Evolutionary conservation across 2,797 vertebrate species (phyloP), one percentile per base, ranked within the genome.

Genomic region (Amblyopsis hoosieri): DNA sequence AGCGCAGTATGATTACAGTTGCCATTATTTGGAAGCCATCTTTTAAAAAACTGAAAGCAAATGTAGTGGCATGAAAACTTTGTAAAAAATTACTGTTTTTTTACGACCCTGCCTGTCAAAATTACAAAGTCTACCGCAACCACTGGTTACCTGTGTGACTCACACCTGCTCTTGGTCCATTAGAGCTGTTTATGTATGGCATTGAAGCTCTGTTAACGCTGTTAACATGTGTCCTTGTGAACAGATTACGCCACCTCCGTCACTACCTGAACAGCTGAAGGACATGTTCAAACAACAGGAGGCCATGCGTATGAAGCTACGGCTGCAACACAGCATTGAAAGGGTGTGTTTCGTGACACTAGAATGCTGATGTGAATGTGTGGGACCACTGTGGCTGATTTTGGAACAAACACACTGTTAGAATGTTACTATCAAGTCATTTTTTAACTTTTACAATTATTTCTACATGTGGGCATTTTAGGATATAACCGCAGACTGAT

Each of bases 261-360:
- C 98, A 1, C 84, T 99, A 76, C 96, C 94, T 0, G 97, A 99
- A 84, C 96, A 95, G 45, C 94, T 99, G 80, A 99, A 99, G 79
- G 97, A 99, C 72, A 95, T 99, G 66, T 99, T 99, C 88, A 97
- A 96, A 84, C 97, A 99, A 49, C 98, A 99, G 60, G 98, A 99
- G 89, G 94, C 98, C 59, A 90, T 98, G 59, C 95, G 98, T 10
- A 98, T 99, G 96, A 99, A 99, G 62, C 92, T 99, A 0, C 94
- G 97, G 56, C 93, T 99, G 45, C 98, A 99, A 55, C 98, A 99
- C 91, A 99, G 97, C 89, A 99, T 99, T 47, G 98, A 99, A 88
- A 93, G 97, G 93, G 98, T 99, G 84, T 81, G 90, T 60, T n/a
- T 3, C 12, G 3, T n/a, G 12, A 48, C 11, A n/a, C 10, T 4